Evolutionary conservation across 1,140 invertebrate genomes (phyloP), one percentile per base, ranked within the genome.

Genomic region (Scaptomyza pallida): DNA sequence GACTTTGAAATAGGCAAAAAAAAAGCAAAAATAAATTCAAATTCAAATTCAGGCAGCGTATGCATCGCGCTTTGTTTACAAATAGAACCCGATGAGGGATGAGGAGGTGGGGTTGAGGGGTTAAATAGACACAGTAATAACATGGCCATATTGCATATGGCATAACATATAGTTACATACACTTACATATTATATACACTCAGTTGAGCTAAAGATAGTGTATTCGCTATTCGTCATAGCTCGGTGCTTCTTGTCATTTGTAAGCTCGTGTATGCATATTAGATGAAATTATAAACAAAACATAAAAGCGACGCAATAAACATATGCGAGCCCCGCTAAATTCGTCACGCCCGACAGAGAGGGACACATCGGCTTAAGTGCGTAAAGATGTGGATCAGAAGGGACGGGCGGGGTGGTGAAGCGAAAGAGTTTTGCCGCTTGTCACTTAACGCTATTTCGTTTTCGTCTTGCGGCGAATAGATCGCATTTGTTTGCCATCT

Each of bases 201-300:
- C 6, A 8, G 21, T 40, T 15, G n/a, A n/a, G n/a, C n/a, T n/a
- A n/a, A n/a, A n/a, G n/a, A n/a, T n/a, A 55, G 52, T 13, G 52
- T 26, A 55, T 23, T 16, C 3, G 13, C 1, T 5, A 5, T 5
- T 15, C 37, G 4, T 12, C 17, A 9, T 16, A 10, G 37, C 5
- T 47, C 21, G 16, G 23, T 17, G 13, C 17, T 12, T 21, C 12
- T 23, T 41, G 54, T 43, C 43, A 16, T 45, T 54, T 47, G 48
- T 61, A 44, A 16, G 65, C 40, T 54, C 21, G 52, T 59, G 41
- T 75, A 57, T 85, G 81, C 69, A 85, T 86, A 85, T 85, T 86
- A 85, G 81, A 81, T 86, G 72, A 86, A 85, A 85, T 85, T 86
- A 85, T 86, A 85, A 81, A 74, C 72, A 85, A 85, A 86, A 86